Percentiles rank a stretch among this genome's conserved stretches.
Conservation (phyloP, 2,113 vertebrate species). For the Sigmodon hispidus region DNA sequence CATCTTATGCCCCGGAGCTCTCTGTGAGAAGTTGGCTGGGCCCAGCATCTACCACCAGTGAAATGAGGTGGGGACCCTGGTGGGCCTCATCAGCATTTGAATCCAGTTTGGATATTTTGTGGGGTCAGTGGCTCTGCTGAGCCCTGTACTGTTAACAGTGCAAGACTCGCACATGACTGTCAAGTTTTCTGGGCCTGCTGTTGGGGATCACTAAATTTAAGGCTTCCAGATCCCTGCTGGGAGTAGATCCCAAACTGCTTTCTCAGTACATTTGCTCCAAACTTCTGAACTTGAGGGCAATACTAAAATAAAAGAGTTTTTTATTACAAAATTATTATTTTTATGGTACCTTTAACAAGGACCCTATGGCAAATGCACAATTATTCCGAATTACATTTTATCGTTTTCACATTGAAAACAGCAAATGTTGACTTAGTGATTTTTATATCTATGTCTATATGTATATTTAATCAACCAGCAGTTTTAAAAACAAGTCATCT, state of each 20-base stretch:
- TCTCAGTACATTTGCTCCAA: constrained; percentile 84
- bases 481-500: constrained; percentile 77
- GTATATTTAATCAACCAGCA: constrained; percentile 83
- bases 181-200: constrained; percentile 61
- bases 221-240: constrained; percentile 84
- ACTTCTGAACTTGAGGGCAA: constrained; percentile 86
- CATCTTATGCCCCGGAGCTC: constrained; percentile 48
- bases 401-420: constrained; percentile 89
- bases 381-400: constrained; percentile 83
- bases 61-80: constrained; percentile 42
- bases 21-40: constrained; percentile 21
- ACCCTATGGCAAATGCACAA: constrained; percentile 85
- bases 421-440: constrained; percentile 84
- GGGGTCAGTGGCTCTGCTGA: constrained; percentile 65
- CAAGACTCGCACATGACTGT: constrained; percentile 61
- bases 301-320: constrained; percentile 67
- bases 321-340: constrained; percentile 85
- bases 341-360: constrained; percentile 85
- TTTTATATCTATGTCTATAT: constrained; percentile 82
- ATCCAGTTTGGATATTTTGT: neutral
- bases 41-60: constrained; percentile 20
- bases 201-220: constrained; percentile 71
- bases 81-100: constrained; percentile 53
- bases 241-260: constrained; percentile 81
- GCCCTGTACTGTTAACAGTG: constrained; percentile 37